Percentiles rank a stretch among this genome's conserved stretches.
Conservation (phyloP, 2,888 invertebrate genomes). For the Melinaea menophilus region DNA sequence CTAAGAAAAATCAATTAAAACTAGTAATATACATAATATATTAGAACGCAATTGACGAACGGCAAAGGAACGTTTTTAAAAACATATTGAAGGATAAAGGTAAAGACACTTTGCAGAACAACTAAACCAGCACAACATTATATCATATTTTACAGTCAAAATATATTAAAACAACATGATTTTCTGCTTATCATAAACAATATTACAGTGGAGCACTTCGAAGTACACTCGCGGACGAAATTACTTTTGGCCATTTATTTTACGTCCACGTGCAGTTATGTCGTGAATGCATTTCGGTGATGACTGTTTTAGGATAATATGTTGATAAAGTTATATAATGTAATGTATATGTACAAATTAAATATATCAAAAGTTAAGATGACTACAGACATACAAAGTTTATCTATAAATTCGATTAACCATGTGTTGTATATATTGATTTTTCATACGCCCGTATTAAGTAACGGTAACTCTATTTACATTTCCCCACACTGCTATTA, state of each 20-base stretch:
- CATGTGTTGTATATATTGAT: neutral
- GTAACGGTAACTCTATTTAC: neutral
- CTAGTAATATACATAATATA: too few species aligned
- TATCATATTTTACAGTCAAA: conserved; percentile 14
- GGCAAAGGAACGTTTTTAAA: neutral
- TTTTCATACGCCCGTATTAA: neutral
- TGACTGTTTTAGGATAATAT: too few species aligned
- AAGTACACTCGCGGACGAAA: conserved; percentile 30
- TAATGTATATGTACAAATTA: too few species aligned
- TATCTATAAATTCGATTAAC: neutral
- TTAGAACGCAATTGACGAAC: conserved; percentile 1
- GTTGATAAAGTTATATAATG: too few species aligned
- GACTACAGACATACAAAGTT: too few species aligned
- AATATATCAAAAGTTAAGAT: too few species aligned
- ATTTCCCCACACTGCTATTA: neutral
- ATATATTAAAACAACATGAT: conserved; percentile 53
- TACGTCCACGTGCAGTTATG: conserved; percentile 23
- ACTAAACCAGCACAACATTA: conserved; percentile 8
- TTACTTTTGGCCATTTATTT: conserved; percentile 31
- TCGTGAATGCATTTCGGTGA: conserved; percentile 1
- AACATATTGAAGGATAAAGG: too few species aligned
- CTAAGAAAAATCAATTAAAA: too few species aligned
- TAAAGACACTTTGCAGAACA: neutral
- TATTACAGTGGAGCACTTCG: conserved; percentile 55
- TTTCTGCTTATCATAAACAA: conserved; percentile 73